These are phyloP conservation scores for Chamaetylas fuelleborni DNA, from an alignment of 2,113 vertebrate genomes.

Conservation along the genomic window DNA sequence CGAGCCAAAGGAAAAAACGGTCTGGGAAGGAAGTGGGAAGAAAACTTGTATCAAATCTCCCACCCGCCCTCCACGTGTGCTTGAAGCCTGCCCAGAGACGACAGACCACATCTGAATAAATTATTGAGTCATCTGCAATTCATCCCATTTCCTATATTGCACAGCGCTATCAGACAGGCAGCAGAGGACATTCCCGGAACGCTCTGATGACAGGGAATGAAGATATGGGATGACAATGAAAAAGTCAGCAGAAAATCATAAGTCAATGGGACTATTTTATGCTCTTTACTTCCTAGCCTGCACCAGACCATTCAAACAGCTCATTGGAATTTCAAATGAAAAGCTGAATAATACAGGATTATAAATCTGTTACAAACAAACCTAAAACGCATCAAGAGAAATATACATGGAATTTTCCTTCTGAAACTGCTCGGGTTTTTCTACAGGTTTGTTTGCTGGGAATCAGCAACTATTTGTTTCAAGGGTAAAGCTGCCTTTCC, in stretches of 20 bases:
- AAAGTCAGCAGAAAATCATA: constrained; percentile 60
- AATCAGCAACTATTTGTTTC: constrained; percentile 46
- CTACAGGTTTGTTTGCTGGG: constrained; percentile 38
- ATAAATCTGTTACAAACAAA: constrained; percentile 75
- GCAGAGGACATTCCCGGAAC: constrained; percentile 23
- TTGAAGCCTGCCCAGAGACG: neutral
- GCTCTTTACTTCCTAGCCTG: constrained; percentile 57
- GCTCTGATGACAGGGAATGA: constrained; percentile 15
- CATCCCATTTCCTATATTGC: neutral
- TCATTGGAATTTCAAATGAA: constrained; percentile 79
- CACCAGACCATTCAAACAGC: constrained; percentile 63
- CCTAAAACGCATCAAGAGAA: constrained; percentile 65
- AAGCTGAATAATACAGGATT: constrained; percentile 69
- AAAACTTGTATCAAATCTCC: neutral
- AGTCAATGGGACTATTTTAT: constrained; percentile 65
- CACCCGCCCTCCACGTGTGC: neutral
- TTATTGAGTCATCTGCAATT: constrained; percentile 40
- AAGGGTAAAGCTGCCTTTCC: neutral
- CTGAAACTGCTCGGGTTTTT: constrained; percentile 10
- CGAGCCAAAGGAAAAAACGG: neutral
- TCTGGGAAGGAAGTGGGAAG: neutral
- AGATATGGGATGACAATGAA: constrained; percentile 42
- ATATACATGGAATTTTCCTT: constrained; percentile 70
- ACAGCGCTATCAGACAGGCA: neutral
- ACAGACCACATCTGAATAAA: constrained; percentile 17